These are phyloP conservation scores for Trematocara nigrifrons DNA, from an alignment of 2,113 vertebrate genomes.

Conservation along the genomic window DNA sequence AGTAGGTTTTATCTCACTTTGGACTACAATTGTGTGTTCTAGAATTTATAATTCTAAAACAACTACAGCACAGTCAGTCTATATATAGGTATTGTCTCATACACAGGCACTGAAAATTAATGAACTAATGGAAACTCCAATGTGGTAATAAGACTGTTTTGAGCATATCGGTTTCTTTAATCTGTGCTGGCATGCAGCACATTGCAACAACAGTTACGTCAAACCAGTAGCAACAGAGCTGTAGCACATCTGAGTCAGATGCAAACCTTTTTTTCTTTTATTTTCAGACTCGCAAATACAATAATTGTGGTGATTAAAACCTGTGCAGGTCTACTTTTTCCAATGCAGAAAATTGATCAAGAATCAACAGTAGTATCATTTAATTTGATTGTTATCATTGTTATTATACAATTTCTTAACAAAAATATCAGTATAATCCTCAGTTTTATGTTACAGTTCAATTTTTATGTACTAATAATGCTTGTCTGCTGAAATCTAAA, in stretches of 20 bases:
- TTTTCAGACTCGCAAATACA: not conserved
- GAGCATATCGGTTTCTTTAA: not conserved
- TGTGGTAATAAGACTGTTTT: not conserved
- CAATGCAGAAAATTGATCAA: not conserved
- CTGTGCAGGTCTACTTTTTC: not conserved
- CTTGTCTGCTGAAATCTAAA: not conserved
- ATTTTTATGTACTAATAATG: not conserved
- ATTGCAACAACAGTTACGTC: fast-evolving
- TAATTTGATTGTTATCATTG: not conserved
- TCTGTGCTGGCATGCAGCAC: fast-evolving
- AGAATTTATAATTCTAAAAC: fast-evolving
- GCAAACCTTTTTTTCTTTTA: not conserved
- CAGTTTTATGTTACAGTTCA: not conserved
- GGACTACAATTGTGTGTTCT: not conserved
- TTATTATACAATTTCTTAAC: not conserved
- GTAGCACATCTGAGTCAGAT: not conserved
- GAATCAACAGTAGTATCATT: not conserved
- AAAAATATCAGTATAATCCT: not conserved
- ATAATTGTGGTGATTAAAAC: not conserved
- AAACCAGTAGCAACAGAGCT: not conserved
- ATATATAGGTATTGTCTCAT: not conserved
- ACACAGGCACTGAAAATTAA: fast-evolving
- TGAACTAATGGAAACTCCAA: not conserved
- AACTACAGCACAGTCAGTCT: not conserved
- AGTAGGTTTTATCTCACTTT: not conserved